Percentiles rank a stretch among this genome's conserved stretches.
These are phyloP conservation scores for Ramphastos sulfuratus DNA, from an alignment of 2,113 vertebrate species.

Conservation along the genomic window DNA sequence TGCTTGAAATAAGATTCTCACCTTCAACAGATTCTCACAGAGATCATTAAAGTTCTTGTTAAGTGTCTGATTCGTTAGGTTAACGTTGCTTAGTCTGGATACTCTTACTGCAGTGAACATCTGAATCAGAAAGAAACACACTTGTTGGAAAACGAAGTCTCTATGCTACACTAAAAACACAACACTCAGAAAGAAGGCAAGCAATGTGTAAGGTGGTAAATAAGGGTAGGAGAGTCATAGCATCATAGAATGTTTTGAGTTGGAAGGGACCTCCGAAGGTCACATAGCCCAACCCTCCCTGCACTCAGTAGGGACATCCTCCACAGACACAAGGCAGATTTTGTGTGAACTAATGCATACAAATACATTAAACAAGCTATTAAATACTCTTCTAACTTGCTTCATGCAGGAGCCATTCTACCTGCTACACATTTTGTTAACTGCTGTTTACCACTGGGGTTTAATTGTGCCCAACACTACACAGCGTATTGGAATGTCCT, in stretches of 20 bases:
- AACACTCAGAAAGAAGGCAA: neutral
- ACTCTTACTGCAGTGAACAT: slow-evolving; percentile 99
- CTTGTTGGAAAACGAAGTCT: neutral
- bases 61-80: slow-evolving; percentile 92
- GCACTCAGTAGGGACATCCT: no score
- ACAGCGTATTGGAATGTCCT: neutral
- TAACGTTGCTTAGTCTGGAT: slow-evolving; percentile 87
- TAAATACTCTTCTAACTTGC: neutral
- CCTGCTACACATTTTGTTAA: neutral
- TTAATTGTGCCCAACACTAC: neutral
- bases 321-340: neutral
- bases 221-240: no score
- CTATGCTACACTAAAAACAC: neutral
- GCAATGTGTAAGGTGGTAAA: neutral
- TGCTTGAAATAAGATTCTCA: slow-evolving; percentile 55
- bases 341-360: neutral
- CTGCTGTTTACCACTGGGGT: neutral
- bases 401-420: neutral
- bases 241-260: no score
- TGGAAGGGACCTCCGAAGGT: no score
- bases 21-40: slow-evolving; percentile 97
- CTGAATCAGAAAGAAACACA: slow-evolving; percentile 69
- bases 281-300: no score
- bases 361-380: neutral
- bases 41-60: slow-evolving; percentile 98